Evolutionary conservation across 2,113 vertebrate genomes (phyloP).

Genomic region (Oncorhynchus masou): DNA sequence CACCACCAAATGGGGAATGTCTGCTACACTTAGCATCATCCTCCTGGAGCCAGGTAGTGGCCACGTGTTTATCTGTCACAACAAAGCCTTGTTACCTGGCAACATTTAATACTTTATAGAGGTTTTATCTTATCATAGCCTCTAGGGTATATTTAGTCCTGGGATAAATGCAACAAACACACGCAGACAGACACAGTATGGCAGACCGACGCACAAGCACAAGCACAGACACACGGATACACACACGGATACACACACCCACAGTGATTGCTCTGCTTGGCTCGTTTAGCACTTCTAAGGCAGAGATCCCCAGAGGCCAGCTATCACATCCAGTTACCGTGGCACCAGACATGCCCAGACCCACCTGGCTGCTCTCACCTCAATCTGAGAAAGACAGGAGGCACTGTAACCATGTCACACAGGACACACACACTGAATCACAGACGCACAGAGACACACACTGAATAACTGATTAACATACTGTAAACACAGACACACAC

Average conservation of each 20-base stretch:
- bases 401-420: conserved; percentile 29
- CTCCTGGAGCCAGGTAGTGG: conserved; percentile 12
- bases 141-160: conserved; percentile 51
- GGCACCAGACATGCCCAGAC: conserved; percentile 56
- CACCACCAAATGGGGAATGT: conserved; percentile 28
- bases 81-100: conserved; percentile 59
- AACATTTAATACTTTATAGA: conserved; percentile 55
- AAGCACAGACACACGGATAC: conserved; percentile 42
- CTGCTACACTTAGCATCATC: conserved; percentile 36
- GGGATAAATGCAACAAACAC: conserved; percentile 46
- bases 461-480: neutral
- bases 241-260: conserved; percentile 29
- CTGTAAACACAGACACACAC: neutral
- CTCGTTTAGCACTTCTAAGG: conserved; percentile 71
- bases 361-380: conserved; percentile 64
- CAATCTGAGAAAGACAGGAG: conserved; percentile 59
- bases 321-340: conserved; percentile 70
- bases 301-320: conserved; percentile 62
- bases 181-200: conserved; percentile 9
- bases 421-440: conserved; percentile 20
- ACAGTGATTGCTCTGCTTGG: conserved; percentile 61
- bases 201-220: neutral
- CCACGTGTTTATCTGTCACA: conserved; percentile 17
- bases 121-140: conserved; percentile 31
- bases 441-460: conserved; percentile 19